phyloP scores from a whole-genome alignment of 2,888 invertebrate genomes.

The Drosophila mettleri region DNA sequence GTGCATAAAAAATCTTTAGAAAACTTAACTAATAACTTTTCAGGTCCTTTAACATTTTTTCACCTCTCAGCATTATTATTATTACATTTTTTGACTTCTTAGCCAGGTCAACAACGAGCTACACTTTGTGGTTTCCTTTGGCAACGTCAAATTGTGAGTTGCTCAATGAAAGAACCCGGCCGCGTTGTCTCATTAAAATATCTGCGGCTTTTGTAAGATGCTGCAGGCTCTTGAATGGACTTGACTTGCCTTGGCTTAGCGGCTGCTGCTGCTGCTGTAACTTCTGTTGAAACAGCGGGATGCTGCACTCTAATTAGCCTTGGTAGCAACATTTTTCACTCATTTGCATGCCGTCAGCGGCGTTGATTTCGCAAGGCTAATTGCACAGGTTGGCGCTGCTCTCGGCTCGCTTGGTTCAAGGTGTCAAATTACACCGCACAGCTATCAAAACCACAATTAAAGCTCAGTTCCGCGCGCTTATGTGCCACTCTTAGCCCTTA shows the following conservation, averaged over 20 bases:
- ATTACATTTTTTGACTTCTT: not conserved
- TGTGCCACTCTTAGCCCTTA: constrained; percentile 29
- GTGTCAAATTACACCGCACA: constrained; percentile 71
- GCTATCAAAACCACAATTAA: constrained; percentile 49
- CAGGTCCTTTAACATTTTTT: constrained; percentile 49
- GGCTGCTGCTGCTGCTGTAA: constrained; percentile 50
- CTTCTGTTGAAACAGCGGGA: constrained; percentile 57
- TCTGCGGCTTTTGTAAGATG: constrained; percentile 38
- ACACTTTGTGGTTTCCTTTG: constrained; percentile 63
- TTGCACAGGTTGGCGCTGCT: constrained; percentile 56
- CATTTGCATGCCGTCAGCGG: constrained; percentile 65
- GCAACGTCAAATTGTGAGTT: constrained; percentile 57
- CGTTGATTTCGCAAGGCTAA: constrained; percentile 52
- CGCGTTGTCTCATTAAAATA: constrained; percentile 67
- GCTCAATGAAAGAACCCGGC: constrained; percentile 2
- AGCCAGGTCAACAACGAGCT: constrained; percentile 58
- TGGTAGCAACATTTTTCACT: constrained; percentile 53
- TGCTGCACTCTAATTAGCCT: constrained; percentile 52
- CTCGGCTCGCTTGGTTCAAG: constrained; percentile 34
- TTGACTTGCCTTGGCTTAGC: constrained; percentile 18
- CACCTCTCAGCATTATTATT: not conserved
- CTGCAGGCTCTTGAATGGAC: constrained; percentile 24
- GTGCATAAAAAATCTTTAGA: not conserved
- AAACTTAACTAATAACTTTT: constrained; percentile 58
- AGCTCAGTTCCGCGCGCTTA: not conserved